phyloP scores from a whole-genome alignment of 2,113 vertebrate genomes.

The Nyctibius bracteatus region DNA sequence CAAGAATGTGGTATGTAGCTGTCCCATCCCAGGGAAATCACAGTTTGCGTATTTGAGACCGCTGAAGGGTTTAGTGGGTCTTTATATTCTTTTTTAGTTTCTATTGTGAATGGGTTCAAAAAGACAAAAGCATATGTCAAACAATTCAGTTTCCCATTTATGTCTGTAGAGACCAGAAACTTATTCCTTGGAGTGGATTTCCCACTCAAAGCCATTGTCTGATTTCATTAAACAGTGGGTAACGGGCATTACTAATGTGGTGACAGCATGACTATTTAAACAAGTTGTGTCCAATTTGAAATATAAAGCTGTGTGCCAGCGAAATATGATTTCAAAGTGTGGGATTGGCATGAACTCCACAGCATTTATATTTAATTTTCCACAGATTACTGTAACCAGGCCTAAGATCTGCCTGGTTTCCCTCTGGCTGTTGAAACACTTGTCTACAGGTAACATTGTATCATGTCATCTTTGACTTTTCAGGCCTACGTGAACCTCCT shows the following conservation, averaged over 20 bases:
- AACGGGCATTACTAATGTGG: not conserved
- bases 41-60: not conserved
- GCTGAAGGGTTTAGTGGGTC: not conserved
- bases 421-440: not conserved
- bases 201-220: slow-evolving; percentile 10
- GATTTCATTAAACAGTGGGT: slow-evolving; percentile 15
- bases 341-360: not conserved
- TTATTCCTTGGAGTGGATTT: not conserved
- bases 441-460: not conserved
- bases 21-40: not conserved
- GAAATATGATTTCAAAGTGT: not conserved
- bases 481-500: slow-evolving; percentile 81
- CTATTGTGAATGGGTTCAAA: not conserved
- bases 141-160: not conserved
- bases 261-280: slow-evolving; percentile 5
- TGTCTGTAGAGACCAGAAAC: not conserved
- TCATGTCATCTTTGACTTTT: slow-evolving; percentile 14
- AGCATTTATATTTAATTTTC: not conserved
- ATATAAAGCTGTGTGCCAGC: not conserved
- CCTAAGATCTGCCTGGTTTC: not conserved
- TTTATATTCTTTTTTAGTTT: not conserved
- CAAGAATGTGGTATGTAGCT: slow-evolving; percentile 81
- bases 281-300: not conserved
- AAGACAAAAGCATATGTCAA: not conserved
- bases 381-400: not conserved